These are phyloP conservation scores for Drosophila colorata DNA, from an alignment of 2,888 invertebrate species.

Conservation along the genomic window DNA sequence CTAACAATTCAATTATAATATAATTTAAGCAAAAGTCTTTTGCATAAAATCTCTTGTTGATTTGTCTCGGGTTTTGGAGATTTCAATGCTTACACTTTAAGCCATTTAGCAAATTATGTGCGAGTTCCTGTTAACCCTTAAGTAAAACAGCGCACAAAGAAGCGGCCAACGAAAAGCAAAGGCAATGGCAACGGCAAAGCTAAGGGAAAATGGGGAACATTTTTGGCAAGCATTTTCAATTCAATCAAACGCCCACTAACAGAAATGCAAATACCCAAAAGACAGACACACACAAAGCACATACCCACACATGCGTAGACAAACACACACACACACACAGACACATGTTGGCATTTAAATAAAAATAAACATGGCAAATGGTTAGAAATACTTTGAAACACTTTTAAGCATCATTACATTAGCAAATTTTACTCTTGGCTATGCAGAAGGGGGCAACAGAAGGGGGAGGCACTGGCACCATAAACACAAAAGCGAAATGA, in stretches of 20 bases:
- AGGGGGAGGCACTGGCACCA: slow-evolving; percentile 4
- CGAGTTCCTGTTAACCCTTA: slow-evolving; percentile 64
- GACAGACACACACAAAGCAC: slow-evolving; percentile 20
- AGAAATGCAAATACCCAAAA: slow-evolving; percentile 58
- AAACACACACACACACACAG: slow-evolving; percentile 1
- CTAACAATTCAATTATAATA: slow-evolving; percentile 16
- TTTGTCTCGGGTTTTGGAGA: slow-evolving; percentile 26
- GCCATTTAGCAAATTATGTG: slow-evolving; percentile 79
- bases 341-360: slow-evolving; percentile 76
- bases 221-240: slow-evolving; percentile 78
- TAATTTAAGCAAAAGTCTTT: slow-evolving; percentile 23
- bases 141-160: slow-evolving; percentile 46
- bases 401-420: slow-evolving; percentile 82
- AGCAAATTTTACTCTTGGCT: slow-evolving; percentile 69
- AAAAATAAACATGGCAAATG: slow-evolving; percentile 79
- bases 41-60: slow-evolving; percentile 31
- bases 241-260: slow-evolving; percentile 76
- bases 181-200: slow-evolving; percentile 8
- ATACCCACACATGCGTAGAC: slow-evolving; percentile 3
- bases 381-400: slow-evolving; percentile 77
- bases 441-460: slow-evolving; percentile 3
- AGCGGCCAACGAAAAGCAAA: slow-evolving; percentile 10
- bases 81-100: slow-evolving; percentile 53
- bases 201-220: slow-evolving; percentile 23
- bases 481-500: slow-evolving; percentile 44